These are phyloP conservation scores for Erythrolamprus reginae DNA, from an alignment of 2,113 vertebrate species.

Conservation along the genomic window DNA sequence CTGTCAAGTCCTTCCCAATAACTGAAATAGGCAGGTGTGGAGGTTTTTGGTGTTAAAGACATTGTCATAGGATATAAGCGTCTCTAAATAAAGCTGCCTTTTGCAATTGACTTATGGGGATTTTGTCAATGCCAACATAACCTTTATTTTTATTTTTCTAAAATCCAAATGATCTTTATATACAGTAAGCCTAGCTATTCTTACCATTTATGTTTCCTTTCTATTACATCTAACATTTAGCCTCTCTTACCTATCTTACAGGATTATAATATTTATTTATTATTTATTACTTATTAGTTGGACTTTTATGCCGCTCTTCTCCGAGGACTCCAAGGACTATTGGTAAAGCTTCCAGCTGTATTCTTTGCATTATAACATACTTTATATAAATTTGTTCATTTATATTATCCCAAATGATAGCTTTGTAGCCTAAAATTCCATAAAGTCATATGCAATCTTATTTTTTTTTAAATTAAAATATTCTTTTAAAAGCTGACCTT, in stretches of 20 bases:
- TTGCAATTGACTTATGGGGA: background rate
- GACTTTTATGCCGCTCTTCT: too few species aligned
- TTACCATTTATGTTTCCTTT: background rate
- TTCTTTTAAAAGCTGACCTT: background rate
- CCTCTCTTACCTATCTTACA: background rate
- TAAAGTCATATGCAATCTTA: slow-evolving; percentile 1
- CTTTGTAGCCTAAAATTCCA: slow-evolving; percentile 9
- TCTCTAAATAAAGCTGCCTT: background rate
- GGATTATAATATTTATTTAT: slow-evolving; percentile 2
- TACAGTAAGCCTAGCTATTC: background rate
- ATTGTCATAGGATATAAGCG: background rate
- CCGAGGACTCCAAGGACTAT: too few species aligned
- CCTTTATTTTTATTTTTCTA: background rate
- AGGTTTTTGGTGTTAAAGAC: background rate
- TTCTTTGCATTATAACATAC: slow-evolving; percentile 16
- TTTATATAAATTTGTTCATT: background rate
- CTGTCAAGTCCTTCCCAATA: background rate
- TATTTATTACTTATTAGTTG: too few species aligned
- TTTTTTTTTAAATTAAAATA: background rate
- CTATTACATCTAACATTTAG: background rate
- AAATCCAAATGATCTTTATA: background rate
- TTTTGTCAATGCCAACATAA: background rate
- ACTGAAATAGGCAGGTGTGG: background rate
- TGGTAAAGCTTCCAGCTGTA: background rate
- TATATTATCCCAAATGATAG: background rate